phyloP scores from a whole-genome alignment of 2,113 vertebrate species.

The Chlorocebus sabaeus region DNA sequence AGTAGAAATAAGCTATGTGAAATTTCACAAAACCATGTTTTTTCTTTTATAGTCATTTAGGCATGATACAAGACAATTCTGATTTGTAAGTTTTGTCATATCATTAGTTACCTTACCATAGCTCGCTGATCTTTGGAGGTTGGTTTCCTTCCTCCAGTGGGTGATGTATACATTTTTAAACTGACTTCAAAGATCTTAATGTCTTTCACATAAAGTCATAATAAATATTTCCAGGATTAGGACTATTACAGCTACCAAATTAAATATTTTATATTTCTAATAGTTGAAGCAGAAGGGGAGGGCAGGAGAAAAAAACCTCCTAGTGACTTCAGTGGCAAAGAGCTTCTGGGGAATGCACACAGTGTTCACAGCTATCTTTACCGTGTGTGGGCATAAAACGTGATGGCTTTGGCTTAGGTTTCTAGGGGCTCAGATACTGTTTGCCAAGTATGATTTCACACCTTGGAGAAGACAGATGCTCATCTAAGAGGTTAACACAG shows the following conservation, averaged over 20 bases:
- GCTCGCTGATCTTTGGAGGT: neutral
- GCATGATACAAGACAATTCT: neutral
- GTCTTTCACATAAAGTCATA: neutral
- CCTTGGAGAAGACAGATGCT: neutral
- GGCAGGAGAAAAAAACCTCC: neutral
- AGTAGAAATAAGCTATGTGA: constrained; percentile 5
- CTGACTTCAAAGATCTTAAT: constrained; percentile 31
- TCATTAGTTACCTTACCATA: constrained; percentile 4
- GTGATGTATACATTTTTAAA: neutral
- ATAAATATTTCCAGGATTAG: neutral
- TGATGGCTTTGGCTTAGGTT: constrained; percentile 1
- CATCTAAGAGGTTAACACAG: neutral
- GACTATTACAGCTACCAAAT: neutral
- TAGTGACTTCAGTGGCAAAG: neutral
- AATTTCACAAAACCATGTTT: constrained; percentile 24
- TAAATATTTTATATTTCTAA: constrained; percentile 61
- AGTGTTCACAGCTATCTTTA: neutral
- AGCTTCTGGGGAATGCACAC: neutral
- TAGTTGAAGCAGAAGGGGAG: constrained; percentile 21
- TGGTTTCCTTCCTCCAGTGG: neutral
- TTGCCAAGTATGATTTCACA: constrained; percentile 67
- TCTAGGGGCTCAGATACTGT: neutral
- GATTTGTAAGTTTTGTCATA: neutral
- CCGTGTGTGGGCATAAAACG: constrained; percentile 22
- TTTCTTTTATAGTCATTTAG: neutral